Percentiles rank a stretch among this genome's conserved stretches.
Evolutionary conservation across 2,113 vertebrate species (phyloP).

Genomic region (Macrotis lagotis): DNA sequence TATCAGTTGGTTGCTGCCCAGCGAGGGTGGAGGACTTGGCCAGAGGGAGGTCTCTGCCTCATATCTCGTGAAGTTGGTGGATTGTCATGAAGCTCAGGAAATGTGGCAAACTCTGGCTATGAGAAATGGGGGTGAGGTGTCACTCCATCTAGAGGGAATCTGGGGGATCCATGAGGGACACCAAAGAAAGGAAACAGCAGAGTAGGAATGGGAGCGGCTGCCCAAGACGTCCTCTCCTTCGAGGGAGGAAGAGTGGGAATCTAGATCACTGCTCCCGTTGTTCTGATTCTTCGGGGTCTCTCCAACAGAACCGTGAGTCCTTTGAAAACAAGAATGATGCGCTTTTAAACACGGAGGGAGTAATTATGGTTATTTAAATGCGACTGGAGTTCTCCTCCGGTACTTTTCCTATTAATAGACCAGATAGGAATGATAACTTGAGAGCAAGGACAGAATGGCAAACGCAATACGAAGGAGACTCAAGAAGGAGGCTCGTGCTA

Average conservation of each 20-base stretch:
- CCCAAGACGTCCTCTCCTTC: neutral
- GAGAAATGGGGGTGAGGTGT: neutral
- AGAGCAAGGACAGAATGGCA: neutral
- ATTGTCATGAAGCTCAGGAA: too few species aligned
- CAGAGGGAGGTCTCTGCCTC: too few species aligned
- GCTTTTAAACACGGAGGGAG: too few species aligned
- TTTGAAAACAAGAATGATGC: too few species aligned
- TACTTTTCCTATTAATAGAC: neutral
- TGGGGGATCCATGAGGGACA: neutral
- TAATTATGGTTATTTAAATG: neutral
- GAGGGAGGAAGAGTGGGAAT: neutral
- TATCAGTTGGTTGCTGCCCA: too few species aligned
- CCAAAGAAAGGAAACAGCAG: neutral
- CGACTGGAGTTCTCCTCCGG: neutral
- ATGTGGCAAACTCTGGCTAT: too few species aligned
- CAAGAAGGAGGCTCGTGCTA: neutral
- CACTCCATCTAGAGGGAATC: neutral
- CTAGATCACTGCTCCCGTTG: neutral
- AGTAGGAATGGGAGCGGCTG: too few species aligned
- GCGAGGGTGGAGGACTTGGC: too few species aligned
- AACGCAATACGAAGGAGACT: neutral
- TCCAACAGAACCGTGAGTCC: too few species aligned
- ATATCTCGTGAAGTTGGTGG: too few species aligned
- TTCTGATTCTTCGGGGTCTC: neutral
- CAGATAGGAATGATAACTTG: neutral